Conservation (phyloP, 2,888 invertebrate genomes). For the Andrena hattorfiana region DNA sequence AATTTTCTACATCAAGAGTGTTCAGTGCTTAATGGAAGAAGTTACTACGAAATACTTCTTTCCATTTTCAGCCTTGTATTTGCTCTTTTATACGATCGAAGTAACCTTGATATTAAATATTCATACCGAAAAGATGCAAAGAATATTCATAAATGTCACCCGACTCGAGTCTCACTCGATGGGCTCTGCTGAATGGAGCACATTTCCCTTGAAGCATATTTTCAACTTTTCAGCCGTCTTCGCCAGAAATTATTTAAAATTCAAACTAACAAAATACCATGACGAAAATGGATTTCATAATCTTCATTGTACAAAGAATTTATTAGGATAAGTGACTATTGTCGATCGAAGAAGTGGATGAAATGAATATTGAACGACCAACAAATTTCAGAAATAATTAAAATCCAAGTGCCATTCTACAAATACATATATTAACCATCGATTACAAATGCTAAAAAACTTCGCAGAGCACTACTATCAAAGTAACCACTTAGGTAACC, state of each 20-base stretch:
- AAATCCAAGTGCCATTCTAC: too few species aligned
- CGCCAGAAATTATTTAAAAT: background rate
- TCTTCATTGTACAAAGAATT: too few species aligned
- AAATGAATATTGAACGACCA: too few species aligned
- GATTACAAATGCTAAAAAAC: too few species aligned
- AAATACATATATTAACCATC: too few species aligned
- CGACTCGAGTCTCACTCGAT: background rate
- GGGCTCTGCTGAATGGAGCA: background rate
- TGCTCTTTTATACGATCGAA: background rate
- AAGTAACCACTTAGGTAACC: too few species aligned
- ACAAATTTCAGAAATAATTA: too few species aligned
- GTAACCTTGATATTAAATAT: slow-evolving; percentile 6
- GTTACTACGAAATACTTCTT: background rate
- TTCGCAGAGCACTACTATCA: too few species aligned
- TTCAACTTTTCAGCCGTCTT: background rate
- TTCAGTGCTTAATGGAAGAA: background rate
- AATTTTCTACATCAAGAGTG: background rate
- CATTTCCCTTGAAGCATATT: background rate
- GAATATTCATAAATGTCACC: slow-evolving; percentile 9
- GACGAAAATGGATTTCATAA: too few species aligned
- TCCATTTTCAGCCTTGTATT: background rate
- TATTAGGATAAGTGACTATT: too few species aligned
- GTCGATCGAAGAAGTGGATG: too few species aligned
- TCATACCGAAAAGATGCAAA: background rate
- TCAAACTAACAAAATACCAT: background rate